phyloP scores from a whole-genome alignment of 2,888 invertebrate genomes.

The Ormyrus thymus region DNA sequence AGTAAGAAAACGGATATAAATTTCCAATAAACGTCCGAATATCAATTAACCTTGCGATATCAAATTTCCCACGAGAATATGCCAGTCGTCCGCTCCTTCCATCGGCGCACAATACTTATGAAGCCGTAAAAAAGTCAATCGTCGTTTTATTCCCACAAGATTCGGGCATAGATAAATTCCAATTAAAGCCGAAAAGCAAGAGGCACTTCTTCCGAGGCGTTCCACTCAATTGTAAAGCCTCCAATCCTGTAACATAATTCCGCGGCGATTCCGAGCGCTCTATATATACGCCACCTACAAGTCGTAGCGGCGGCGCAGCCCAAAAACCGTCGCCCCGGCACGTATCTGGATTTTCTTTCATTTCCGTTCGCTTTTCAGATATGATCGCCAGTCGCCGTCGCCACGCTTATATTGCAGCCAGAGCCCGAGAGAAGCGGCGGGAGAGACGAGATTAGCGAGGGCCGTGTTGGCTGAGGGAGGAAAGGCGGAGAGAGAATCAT shows the following conservation, averaged over 20 bases:
- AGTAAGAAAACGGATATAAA: conserved; percentile 43
- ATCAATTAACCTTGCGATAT: conserved; percentile 23
- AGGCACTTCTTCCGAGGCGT: too few species aligned
- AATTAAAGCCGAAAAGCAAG: neutral
- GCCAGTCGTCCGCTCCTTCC: conserved; percentile 21
- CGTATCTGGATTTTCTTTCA: conserved; percentile 51
- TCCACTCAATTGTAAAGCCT: too few species aligned
- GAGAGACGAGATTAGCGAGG: conserved; percentile 58
- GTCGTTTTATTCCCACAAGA: conserved; percentile 6
- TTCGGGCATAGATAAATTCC: too few species aligned
- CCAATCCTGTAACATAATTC: too few species aligned
- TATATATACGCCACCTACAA: too few species aligned
- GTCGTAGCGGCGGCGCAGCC: too few species aligned
- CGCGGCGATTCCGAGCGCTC: too few species aligned
- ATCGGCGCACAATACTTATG: neutral
- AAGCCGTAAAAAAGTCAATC: conserved; percentile 38
- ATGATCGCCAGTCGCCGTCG: conserved; percentile 34
- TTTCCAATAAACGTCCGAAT: conserved; percentile 15
- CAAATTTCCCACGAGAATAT: conserved; percentile 24
- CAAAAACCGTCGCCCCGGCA: conserved; percentile 24
- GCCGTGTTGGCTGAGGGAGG: conserved; percentile 43
- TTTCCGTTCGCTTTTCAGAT: conserved; percentile 51
- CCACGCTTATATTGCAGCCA: conserved; percentile 10
- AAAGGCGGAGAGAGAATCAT: conserved; percentile 39
- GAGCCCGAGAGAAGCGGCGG: conserved; percentile 1